Evolutionary conservation across 2,888 invertebrate genomes (phyloP).

Genomic region (Stenurella melanura): DNA sequence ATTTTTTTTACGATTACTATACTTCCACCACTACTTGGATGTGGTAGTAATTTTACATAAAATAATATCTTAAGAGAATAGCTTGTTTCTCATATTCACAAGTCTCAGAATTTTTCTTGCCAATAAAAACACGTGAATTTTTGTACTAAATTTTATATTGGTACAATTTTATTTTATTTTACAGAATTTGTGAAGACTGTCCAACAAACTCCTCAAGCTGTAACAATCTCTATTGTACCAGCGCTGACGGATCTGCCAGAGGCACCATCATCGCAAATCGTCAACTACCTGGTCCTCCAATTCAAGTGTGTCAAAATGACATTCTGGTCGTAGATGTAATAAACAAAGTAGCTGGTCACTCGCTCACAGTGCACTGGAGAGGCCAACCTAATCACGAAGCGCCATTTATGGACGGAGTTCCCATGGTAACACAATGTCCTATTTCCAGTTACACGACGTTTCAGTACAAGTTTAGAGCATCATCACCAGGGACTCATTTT

Average conservation of each 20-base stretch:
- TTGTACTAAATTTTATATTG: no score
- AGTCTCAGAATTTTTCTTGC: no score
- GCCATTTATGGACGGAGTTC: slow-evolving; percentile 86
- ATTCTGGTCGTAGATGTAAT: slow-evolving; percentile 83
- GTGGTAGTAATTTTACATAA: no score
- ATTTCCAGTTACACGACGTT: slow-evolving; percentile 81
- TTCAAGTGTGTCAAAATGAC: slow-evolving; percentile 83
- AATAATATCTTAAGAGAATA: no score
- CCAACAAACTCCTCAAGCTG: slow-evolving; percentile 79
- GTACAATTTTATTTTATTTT: slow-evolving; percentile 41
- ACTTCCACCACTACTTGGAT: no score
- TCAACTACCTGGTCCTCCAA: slow-evolving; percentile 79
- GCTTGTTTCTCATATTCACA: no score
- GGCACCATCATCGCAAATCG: slow-evolving; percentile 82
- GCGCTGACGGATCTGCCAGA: slow-evolving; percentile 79
- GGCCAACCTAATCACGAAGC: slow-evolving; percentile 83
- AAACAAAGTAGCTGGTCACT: slow-evolving; percentile 82
- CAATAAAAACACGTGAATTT: no score
- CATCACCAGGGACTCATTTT: slow-evolving; percentile 82
- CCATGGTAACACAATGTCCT: slow-evolving; percentile 86
- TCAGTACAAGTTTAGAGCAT: slow-evolving; percentile 83
- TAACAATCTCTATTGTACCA: slow-evolving; percentile 78
- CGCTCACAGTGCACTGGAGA: slow-evolving; percentile 86
- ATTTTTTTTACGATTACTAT: no score
- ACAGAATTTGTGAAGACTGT: slow-evolving; percentile 81